phyloP scores from a whole-genome alignment of 2,888 invertebrate species.

The Phortica okadai region DNA sequence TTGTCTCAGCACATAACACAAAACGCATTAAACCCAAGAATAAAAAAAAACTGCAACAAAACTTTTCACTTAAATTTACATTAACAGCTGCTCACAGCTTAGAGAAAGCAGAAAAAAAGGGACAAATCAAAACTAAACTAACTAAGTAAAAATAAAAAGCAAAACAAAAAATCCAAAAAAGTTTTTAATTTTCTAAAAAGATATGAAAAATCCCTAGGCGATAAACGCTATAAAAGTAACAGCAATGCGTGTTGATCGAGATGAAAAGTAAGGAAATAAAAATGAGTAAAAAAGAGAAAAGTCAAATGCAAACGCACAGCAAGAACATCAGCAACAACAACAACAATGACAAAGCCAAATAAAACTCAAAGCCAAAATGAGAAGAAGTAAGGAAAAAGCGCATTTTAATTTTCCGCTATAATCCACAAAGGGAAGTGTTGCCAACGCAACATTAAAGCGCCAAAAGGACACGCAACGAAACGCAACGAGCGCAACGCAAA shows the following conservation, averaged over 20 bases:
- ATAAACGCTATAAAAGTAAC: slow-evolving; percentile 12
- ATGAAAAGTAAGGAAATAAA: background rate
- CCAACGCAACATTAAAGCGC: slow-evolving; percentile 31
- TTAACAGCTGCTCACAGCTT: background rate
- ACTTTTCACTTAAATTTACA: slow-evolving; percentile 22
- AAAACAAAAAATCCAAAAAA: background rate
- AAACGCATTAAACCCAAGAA: background rate
- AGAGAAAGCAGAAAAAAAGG: background rate
- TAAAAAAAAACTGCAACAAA: background rate
- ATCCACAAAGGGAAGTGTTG: slow-evolving; percentile 46
- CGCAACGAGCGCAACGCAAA: slow-evolving; percentile 33
- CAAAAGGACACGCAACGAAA: slow-evolving; percentile 45
- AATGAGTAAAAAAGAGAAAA: background rate
- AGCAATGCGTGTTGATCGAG: background rate
- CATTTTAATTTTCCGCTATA: slow-evolving; percentile 61
- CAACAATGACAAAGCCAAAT: background rate
- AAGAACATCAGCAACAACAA: background rate
- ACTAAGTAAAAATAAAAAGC: background rate
- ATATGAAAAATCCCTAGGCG: slow-evolving; percentile 22
- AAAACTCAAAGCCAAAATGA: background rate
- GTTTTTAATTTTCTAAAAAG: slow-evolving; percentile 20
- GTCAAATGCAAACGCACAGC: slow-evolving; percentile 9
- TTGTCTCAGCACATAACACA: no score
- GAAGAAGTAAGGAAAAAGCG: slow-evolving; percentile 35
- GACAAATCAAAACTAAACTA: slow-evolving; percentile 5